Evolutionary conservation across 2,888 invertebrate species (phyloP).

Genomic region (Megaustenia siamemsis): DNA sequence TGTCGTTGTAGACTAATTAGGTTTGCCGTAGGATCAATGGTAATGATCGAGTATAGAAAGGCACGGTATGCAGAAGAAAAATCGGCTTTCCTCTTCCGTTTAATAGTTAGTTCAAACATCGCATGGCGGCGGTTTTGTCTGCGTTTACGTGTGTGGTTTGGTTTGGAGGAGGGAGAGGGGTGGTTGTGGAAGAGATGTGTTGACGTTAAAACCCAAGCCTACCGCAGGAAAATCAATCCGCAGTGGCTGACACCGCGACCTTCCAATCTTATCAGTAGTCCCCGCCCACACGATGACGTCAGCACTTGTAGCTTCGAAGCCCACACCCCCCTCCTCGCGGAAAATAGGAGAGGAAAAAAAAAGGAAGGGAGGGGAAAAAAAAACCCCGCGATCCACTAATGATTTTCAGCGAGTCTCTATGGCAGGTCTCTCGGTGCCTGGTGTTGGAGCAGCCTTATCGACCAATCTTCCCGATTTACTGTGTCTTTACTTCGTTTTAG

Average conservation of each 20-base stretch:
- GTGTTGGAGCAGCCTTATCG: constrained; percentile 22
- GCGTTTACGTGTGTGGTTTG: constrained; percentile 4
- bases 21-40: neutral
- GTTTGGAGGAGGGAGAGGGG: neutral
- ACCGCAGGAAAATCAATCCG: constrained; percentile 34
- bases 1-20: neutral
- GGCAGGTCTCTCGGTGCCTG: neutral
- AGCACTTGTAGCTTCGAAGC: constrained; percentile 44
- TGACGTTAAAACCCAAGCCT: neutral
- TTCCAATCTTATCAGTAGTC: constrained; percentile 46
- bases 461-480: constrained; percentile 21
- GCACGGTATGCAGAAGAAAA: neutral
- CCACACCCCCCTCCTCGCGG: constrained; percentile 35
- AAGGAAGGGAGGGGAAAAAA: neutral
- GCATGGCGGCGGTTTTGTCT: neutral
- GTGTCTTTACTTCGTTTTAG: neutral
- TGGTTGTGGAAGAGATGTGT: neutral
- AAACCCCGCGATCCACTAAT: constrained; percentile 27
- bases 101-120: neutral
- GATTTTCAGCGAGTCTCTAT: constrained; percentile 38
- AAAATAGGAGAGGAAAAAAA: neutral
- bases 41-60: neutral
- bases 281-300: constrained; percentile 50
- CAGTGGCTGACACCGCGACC: constrained; percentile 48
- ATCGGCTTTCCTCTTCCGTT: neutral